Evolutionary conservation across 2,888 invertebrate species (phyloP), one percentile per base, ranked within the genome.

Genomic region (Chorisops tibialis): DNA sequence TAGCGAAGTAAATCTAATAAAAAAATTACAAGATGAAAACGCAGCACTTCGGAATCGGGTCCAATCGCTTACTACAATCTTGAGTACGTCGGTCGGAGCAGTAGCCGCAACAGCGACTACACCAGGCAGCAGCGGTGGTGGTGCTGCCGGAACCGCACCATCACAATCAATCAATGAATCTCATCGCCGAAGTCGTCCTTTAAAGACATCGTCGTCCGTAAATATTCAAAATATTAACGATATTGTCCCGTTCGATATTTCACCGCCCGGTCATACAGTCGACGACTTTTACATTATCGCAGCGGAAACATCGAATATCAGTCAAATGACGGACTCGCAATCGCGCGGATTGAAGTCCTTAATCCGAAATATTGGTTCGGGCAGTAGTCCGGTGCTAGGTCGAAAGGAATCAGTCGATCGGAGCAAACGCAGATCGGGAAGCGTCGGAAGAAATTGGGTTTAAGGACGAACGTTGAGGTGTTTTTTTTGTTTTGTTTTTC

Each of bases 231-330:
- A 80, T 78, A 66, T 84, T 69, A 70, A 81, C 76, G 73, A 87
- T 77, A 81, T 89, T 69, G 78, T 87, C 79, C 75, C 88, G 71
- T 77, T 85, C 75, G 79, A 86, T 77, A 77, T 89, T 70, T 82
- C 87, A 74, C 84, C 89, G 0, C 89, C 91, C 0, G 77, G 86
- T 6, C 93, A 93, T 62, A 82, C 95, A 38, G 87, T 94, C 69
- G 95, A 95, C 75, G 95, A 95, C 77, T 95, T 95, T 79, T 93
- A 89, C 73, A 90, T 91, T 19, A 89, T 93, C 66, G 92, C 94
- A 9, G 87, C 91, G 72, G 93, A 87, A 73, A 85, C 83, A 19
- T 75, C 74, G 61, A 75, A 70, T 62, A 68, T 76, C 6, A 68
- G 72, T 5, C 75, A 76, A 56, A 74, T 74, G 19, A 74, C 74